Conservation (phyloP, 2,888 invertebrate genomes). For the Chydorus sphaericus region DNA sequence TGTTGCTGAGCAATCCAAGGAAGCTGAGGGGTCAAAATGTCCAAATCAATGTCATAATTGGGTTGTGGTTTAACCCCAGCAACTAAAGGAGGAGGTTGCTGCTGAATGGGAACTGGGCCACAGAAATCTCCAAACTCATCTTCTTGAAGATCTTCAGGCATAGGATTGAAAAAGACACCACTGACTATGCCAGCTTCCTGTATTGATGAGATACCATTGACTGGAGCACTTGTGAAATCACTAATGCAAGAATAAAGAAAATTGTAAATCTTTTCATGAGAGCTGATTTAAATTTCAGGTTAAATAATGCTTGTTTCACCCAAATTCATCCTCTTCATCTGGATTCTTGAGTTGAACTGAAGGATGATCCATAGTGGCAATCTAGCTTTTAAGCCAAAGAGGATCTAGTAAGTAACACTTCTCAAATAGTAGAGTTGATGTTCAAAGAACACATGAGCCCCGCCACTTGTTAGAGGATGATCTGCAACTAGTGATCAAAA, state of each 20-base stretch:
- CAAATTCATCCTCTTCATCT: slow-evolving; percentile 3
- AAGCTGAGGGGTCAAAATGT: background rate
- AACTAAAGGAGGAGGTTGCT: too few species aligned
- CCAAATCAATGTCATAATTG: background rate
- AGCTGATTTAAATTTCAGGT: too few species aligned
- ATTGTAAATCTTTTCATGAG: too few species aligned
- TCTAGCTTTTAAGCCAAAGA: background rate
- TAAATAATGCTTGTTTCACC: too few species aligned
- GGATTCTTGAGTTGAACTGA: background rate
- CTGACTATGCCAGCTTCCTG: too few species aligned
- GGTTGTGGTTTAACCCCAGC: background rate
- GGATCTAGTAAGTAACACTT: background rate
- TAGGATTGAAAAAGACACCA: slow-evolving; percentile 1
- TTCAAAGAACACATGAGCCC: too few species aligned
- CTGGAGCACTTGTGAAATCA: slow-evolving; percentile 1
- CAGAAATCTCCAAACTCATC: slow-evolving; percentile 5
- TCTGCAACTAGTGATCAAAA: too few species aligned
- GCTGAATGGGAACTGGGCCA: background rate
- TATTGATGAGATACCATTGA: too few species aligned
- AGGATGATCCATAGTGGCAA: background rate
- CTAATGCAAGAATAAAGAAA: too few species aligned
- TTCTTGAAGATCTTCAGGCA: background rate
- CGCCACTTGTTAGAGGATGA: too few species aligned
- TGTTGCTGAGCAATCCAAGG: background rate
- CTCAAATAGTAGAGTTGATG: too few species aligned